Evolutionary conservation across 2,797 vertebrate genomes (phyloP).

Genomic region (Pseudochirops corinnae): DNA sequence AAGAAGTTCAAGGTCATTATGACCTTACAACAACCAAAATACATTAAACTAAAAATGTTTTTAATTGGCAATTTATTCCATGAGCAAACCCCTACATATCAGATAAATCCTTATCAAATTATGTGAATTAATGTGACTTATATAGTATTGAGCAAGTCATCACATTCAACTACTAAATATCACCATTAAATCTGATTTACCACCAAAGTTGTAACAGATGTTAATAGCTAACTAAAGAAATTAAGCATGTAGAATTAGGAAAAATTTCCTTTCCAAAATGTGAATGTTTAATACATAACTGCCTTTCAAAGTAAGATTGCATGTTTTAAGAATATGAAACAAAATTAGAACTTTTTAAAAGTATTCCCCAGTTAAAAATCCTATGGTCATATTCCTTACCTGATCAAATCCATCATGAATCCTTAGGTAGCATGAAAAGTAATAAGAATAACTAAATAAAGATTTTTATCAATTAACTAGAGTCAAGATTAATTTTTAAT

Average conservation of each 20-base stretch:
- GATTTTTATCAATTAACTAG: not conserved
- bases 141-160: not conserved
- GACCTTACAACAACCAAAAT: not conserved
- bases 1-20: not conserved
- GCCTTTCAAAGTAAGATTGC: not conserved
- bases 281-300: not conserved
- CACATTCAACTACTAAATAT: not conserved
- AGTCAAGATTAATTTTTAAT: not conserved
- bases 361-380: not conserved
- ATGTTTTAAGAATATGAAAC: constrained; percentile 14
- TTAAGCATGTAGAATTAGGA: not conserved
- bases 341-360: not conserved
- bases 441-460: constrained; percentile 74
- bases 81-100: not conserved
- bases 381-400: constrained; percentile 88
- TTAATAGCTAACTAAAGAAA: not conserved
- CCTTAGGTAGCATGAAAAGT: constrained; percentile 89
- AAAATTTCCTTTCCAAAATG: not conserved
- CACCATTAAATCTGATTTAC: not conserved
- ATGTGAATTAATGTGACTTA: not conserved
- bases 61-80: not conserved
- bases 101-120: not conserved
- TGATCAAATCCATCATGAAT: constrained; percentile 82
- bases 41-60: not conserved
- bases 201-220: not conserved